Conservation (phyloP, 1,140 invertebrate species). For the Halyomorpha halys region DNA sequence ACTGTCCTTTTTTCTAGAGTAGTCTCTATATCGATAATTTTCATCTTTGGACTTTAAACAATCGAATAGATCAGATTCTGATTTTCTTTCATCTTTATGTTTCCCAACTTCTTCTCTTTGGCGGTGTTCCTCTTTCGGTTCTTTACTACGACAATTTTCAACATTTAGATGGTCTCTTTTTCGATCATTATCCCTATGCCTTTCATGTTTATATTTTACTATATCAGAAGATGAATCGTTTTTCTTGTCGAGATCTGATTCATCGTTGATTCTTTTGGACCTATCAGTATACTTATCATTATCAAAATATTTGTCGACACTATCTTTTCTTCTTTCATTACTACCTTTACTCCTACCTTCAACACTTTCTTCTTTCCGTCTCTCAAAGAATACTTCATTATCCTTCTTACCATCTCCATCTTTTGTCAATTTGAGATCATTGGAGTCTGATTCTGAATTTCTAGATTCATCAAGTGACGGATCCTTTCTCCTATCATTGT, state of each 20-base stretch:
- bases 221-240: constrained; percentile 22
- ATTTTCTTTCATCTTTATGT: constrained; percentile 26
- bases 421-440: constrained; percentile 27
- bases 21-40: constrained; percentile 31
- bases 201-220: constrained; percentile 22
- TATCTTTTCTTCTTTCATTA: constrained; percentile 31
- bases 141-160: constrained; percentile 31
- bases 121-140: constrained; percentile 27
- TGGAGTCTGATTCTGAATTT: constrained; percentile 40
- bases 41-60: constrained; percentile 27
- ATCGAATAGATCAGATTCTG: constrained; percentile 22
- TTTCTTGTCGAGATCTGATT: constrained; percentile 31
- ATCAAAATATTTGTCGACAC: constrained; percentile 29
- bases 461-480: constrained; percentile 39
- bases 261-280: constrained; percentile 32
- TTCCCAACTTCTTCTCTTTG: constrained; percentile 24
- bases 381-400: constrained; percentile 33
- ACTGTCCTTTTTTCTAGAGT: constrained; percentile 33
- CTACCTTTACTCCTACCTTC: constrained; percentile 22
- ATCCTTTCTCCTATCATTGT: constrained; percentile 37
- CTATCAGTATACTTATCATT: constrained; percentile 30
- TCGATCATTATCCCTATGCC: constrained; percentile 33
- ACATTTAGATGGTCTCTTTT: constrained; percentile 31
- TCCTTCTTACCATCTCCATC: constrained; percentile 29
- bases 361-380: constrained; percentile 32